phyloP scores from a whole-genome alignment of 2,888 invertebrate genomes.

The Rugalucina vietnamica region DNA sequence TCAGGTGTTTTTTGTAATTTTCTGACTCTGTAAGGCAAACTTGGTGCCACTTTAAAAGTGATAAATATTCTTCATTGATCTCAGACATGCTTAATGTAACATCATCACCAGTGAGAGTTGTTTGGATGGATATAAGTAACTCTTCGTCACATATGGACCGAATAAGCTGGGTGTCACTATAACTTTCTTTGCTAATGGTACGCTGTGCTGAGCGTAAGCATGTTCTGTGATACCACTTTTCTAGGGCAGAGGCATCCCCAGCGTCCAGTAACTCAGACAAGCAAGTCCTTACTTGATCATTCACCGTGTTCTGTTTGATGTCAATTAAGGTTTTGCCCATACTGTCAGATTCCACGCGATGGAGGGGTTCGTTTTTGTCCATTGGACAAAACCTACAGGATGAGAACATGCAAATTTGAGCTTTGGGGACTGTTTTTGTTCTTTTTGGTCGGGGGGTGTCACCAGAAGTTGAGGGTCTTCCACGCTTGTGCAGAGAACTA shows the following conservation, averaged over 20 bases:
- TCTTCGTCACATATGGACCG: background rate
- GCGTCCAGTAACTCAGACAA: background rate
- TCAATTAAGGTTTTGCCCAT: background rate
- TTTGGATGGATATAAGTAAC: background rate
- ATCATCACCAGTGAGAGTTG: slow-evolving; percentile 13
- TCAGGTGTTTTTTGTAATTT: background rate
- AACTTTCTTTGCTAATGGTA: background rate
- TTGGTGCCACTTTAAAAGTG: slow-evolving; percentile 1
- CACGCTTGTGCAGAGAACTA: background rate
- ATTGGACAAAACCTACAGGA: background rate
- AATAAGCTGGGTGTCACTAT: background rate
- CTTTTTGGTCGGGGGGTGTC: background rate
- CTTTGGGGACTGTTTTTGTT: background rate
- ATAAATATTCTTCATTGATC: slow-evolving; percentile 13
- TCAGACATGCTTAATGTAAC: slow-evolving; percentile 18
- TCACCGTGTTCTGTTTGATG: background rate
- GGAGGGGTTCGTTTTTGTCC: background rate
- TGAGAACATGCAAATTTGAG: background rate
- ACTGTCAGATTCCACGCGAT: background rate
- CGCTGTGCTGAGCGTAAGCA: slow-evolving; percentile 2
- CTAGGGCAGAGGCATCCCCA: background rate
- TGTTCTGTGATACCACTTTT: slow-evolving; percentile 1
- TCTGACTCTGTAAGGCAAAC: background rate
- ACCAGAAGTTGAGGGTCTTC: background rate
- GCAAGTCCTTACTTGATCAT: background rate